Percentiles rank a stretch among this genome's conserved stretches.
These are phyloP conservation scores for Corythoichthys intestinalis DNA, from an alignment of 2,113 vertebrate genomes.

Conservation along the genomic window DNA sequence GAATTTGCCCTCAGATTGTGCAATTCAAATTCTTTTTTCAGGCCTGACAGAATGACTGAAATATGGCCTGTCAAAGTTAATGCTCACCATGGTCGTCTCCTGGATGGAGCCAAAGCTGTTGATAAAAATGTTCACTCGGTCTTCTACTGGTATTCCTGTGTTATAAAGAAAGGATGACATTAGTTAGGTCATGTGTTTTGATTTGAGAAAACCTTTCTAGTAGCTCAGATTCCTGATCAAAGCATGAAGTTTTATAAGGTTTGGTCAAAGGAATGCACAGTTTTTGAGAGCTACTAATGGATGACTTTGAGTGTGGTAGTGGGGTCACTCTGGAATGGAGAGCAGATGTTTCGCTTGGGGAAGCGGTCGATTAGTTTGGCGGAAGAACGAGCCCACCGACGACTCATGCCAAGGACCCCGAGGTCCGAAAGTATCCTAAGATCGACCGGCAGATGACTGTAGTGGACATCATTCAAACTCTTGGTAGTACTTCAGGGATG, in stretches of 20 bases:
- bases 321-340: constrained; percentile 57
- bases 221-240: constrained; percentile 28
- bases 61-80: constrained; percentile 29
- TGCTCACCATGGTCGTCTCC: constrained; percentile 96
- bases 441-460: constrained; percentile 38
- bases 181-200: neutral
- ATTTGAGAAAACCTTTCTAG: neutral
- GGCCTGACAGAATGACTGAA: constrained; percentile 12
- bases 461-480: constrained; percentile 20
- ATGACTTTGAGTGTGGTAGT: constrained; percentile 42
- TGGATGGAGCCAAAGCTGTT: constrained; percentile 99
- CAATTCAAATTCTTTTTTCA: constrained; percentile 21
- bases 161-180: constrained; percentile 7
- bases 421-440: constrained; percentile 37
- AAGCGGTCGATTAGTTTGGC: constrained; percentile 38
- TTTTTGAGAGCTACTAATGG: constrained; percentile 60
- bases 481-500: constrained; percentile 26
- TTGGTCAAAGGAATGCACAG: constrained; percentile 16
- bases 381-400: constrained; percentile 13
- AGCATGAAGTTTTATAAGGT: constrained; percentile 32
- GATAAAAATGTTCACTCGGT: constrained; percentile 98
- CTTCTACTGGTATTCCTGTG: constrained; percentile 93
- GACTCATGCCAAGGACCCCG: neutral
- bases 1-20: constrained; percentile 8
- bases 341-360: constrained; percentile 65